Percentiles rank a stretch among this genome's conserved stretches.
phyloP scores from a whole-genome alignment of 2,113 vertebrate species.

The Eulacestoma nigropectus region DNA sequence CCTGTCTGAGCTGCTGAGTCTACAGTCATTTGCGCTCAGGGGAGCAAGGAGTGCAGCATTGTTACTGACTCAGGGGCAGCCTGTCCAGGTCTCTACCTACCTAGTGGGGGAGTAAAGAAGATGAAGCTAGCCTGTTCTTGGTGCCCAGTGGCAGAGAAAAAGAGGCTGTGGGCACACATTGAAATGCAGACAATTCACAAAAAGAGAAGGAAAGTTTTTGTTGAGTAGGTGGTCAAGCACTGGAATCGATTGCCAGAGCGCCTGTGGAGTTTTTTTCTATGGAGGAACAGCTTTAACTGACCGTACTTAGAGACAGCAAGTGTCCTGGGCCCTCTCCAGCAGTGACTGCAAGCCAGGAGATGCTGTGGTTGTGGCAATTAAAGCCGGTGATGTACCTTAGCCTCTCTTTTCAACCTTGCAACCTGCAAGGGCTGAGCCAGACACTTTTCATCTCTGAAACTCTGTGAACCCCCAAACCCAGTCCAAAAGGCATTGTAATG shows the following conservation, averaged over 20 bases:
- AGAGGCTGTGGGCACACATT: background rate
- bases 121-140: background rate
- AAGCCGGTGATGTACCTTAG: background rate
- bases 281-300: background rate
- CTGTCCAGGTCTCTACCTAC: background rate
- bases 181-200: background rate
- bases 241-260: background rate
- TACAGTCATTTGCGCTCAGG: background rate
- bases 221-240: background rate
- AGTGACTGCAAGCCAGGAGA: background rate
- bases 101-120: background rate
- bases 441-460: background rate
- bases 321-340: background rate
- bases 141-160: background rate
- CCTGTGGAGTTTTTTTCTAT: background rate
- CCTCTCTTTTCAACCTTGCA: background rate
- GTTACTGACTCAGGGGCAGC: rapidly evolving
- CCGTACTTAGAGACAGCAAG: background rate
- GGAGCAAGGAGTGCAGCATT: background rate
- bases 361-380: background rate
- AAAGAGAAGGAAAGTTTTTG: background rate
- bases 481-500: background rate
- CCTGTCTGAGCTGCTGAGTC: background rate
- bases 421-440: background rate
- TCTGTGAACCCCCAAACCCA: rapidly evolving